phyloP scores from a whole-genome alignment of 2,888 invertebrate species.

The Chrysopilus asiliformis region DNA sequence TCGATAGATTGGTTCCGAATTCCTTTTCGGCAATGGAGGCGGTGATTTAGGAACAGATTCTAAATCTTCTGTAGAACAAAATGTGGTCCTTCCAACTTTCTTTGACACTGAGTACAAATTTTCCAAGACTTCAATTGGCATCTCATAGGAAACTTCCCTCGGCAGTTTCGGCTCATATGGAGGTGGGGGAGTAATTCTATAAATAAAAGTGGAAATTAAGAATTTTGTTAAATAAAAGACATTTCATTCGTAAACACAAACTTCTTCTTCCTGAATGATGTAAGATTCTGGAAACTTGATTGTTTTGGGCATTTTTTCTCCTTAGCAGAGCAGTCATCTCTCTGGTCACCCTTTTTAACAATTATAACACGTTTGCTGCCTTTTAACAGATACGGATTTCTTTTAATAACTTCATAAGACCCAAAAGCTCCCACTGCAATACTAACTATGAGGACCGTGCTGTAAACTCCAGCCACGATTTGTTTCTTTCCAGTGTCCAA shows the following conservation, averaged over 20 bases:
- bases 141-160: conserved; percentile 14
- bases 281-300: too few species aligned
- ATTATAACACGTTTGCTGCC: conserved; percentile 26
- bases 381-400: conserved; percentile 25
- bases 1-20: conserved; percentile 17
- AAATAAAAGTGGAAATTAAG: too few species aligned
- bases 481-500: conserved; percentile 21
- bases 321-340: too few species aligned
- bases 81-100: too few species aligned
- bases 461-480: conserved; percentile 24
- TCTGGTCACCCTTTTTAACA: too few species aligned
- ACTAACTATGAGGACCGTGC: conserved; percentile 23
- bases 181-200: conserved; percentile 11
- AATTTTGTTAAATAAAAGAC: too few species aligned
- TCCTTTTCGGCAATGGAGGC: conserved; percentile 29
- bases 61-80: conserved; percentile 12
- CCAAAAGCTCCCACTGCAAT: conserved; percentile 22
- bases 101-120: conserved; percentile 3
- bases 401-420: conserved; percentile 24
- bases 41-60: conserved; percentile 21
- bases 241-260: too few species aligned
- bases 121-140: conserved; percentile 8
- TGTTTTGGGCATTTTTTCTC: too few species aligned
- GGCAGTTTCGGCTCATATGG: conserved; percentile 8
- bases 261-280: too few species aligned